A percentile compares a stretch with the other conserved stretches of the same genome.
phyloP scores from a whole-genome alignment of 2,797 vertebrate species.

The Anabas testudineus region DNA sequence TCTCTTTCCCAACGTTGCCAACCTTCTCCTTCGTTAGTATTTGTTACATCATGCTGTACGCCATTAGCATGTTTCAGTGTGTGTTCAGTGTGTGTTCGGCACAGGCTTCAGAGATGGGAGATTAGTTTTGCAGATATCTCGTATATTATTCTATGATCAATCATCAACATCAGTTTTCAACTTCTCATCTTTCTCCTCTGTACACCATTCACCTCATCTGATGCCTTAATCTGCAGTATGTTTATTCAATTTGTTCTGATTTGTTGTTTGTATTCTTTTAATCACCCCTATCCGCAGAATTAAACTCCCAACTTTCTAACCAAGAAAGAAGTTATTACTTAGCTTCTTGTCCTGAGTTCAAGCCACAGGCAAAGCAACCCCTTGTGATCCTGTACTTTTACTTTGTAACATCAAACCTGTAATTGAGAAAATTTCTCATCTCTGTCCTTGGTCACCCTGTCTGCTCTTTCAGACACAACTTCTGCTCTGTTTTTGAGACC shows the following conservation, averaged over 20 bases:
- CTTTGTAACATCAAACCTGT: neutral
- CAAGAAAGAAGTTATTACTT: neutral
- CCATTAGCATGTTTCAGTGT: slow-evolving; percentile 4
- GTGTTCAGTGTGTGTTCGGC: neutral
- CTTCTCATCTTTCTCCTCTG: slow-evolving; percentile 11
- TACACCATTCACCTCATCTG: neutral
- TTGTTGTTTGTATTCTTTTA: neutral
- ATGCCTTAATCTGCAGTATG: slow-evolving; percentile 5
- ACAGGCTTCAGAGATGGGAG: neutral
- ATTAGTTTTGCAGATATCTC: slow-evolving; percentile 13
- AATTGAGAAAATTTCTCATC: slow-evolving; percentile 6
- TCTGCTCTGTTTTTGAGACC: slow-evolving; percentile 17
- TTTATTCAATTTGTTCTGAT: slow-evolving; percentile 15
- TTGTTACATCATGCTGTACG: slow-evolving; percentile 6
- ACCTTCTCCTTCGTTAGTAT: neutral
- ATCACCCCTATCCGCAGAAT: neutral
- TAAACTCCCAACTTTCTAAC: neutral
- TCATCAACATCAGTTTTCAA: slow-evolving; percentile 12
- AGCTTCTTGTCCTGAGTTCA: slow-evolving; percentile 3
- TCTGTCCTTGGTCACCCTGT: neutral
- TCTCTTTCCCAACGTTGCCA: neutral
- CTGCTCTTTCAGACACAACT: slow-evolving; percentile 8
- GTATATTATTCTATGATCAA: slow-evolving; percentile 15
- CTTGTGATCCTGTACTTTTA: neutral
- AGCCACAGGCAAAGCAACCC: neutral